phyloP scores from a whole-genome alignment of 1,140 invertebrate genomes.

The Globodera rostochiensis region DNA sequence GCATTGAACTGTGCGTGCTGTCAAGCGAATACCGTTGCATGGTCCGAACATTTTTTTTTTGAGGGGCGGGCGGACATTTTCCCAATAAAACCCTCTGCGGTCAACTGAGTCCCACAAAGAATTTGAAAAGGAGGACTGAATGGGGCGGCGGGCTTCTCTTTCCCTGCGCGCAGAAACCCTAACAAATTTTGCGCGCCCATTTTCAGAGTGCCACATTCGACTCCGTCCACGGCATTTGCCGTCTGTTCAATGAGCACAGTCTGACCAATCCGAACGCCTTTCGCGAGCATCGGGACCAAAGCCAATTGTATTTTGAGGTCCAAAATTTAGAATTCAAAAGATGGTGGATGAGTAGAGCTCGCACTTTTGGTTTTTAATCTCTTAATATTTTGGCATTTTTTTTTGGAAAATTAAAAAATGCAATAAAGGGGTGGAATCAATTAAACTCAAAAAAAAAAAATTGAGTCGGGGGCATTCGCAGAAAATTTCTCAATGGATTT shows the following conservation, averaged over 20 bases:
- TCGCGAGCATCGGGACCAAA: slow-evolving; percentile 15
- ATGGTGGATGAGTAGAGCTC: not conserved
- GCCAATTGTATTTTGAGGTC: slow-evolving; percentile 37
- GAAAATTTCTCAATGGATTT: too few relatives aligned
- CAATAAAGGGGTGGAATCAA: too few relatives aligned
- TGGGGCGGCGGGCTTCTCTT: not conserved
- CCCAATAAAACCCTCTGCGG: too few relatives aligned
- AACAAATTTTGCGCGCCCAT: not conserved
- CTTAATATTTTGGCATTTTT: too few relatives aligned
- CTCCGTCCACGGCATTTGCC: slow-evolving; percentile 17
- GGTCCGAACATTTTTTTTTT: slow-evolving; percentile 3
- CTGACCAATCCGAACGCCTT: slow-evolving; percentile 32
- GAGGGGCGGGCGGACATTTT: too few relatives aligned
- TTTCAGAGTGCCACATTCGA: slow-evolving; percentile 42
- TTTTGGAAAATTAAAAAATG: too few relatives aligned
- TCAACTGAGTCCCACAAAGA: too few relatives aligned
- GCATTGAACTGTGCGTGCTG: slow-evolving; percentile 40
- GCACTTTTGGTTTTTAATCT: not conserved
- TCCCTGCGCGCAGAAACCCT: not conserved
- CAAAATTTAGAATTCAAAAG: not conserved
- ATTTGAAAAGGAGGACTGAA: too few relatives aligned
- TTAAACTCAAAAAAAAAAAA: too few relatives aligned
- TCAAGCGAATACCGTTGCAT: slow-evolving; percentile 31
- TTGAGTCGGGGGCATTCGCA: too few relatives aligned
- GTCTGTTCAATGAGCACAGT: slow-evolving; percentile 30